Base-by-base conservation (phyloP, 2,888 invertebrate species). In the Parthenolecanium corni region DNA sequence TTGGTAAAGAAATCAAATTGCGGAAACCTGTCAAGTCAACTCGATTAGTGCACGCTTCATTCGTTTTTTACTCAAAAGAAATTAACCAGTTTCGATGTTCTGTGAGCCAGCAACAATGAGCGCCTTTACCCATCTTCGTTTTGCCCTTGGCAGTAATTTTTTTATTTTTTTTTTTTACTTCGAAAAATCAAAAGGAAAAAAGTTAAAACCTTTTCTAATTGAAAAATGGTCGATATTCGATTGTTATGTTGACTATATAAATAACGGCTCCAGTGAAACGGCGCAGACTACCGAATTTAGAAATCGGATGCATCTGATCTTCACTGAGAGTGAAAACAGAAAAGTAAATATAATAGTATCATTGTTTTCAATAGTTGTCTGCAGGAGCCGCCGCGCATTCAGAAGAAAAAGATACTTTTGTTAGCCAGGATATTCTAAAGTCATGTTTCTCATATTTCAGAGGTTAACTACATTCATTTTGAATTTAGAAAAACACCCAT, bases 11-110 rank as follows among this genome's bases (percentile, higher is more conserved):
- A 42, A 52, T 52, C 9, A 57, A 57, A 57, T 57, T 46, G 57
- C 46, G 44, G 25, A 57, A 57, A 23, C 57, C 24, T 57, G 57
- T 57, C 57, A 57, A 57, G 57, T 57, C 57, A 3, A 11, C 18
- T 44, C 57, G 18, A 25, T 42, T 57, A 18, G 12, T 18, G 20
- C 23, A 14, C 57, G 47, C 24, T 46, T 47, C 46, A 31, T 2
- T 57, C 44, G 2, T 44, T 47, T n/a, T 57, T 57, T 46, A 20
- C 46, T 24, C 24, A 57, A 57, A 20, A 5, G 14, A 44, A 40
- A 21, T 42, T 20, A 47, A 57, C 57, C 46, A 46, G 57, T 57
- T 57, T 31, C 25, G 31, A 47, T 46, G 16, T 42, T 42, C 5
- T 42, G 5, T 42, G 14, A 14, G 14, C n/a, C n/a, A 42, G 44